Percentiles rank a stretch among this genome's conserved stretches.
Evolutionary conservation across 2,113 vertebrate genomes (phyloP).

Genomic region (Brachyistius frenatus): DNA sequence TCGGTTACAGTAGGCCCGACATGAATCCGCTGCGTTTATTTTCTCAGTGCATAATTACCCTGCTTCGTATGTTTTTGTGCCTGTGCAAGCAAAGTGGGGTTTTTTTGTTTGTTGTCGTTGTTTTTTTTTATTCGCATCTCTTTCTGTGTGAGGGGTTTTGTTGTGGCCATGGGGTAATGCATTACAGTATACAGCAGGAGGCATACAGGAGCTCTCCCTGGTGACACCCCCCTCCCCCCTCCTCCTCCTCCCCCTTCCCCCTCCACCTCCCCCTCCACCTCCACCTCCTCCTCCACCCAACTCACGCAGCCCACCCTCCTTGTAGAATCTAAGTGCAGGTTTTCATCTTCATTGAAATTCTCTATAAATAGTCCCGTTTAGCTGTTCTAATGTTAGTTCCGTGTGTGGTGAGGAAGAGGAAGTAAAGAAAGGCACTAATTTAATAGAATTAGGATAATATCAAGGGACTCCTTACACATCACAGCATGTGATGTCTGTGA

Average conservation of each 20-base stretch:
- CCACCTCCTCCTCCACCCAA: no score
- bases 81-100: neutral
- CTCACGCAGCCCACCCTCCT: constrained; percentile 44
- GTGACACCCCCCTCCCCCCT: neutral
- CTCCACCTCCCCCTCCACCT: no score
- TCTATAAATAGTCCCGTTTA: constrained; percentile 58
- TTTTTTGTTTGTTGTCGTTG: constrained; percentile 9
- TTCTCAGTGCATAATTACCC: constrained; percentile 8
- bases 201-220: constrained; percentile 61
- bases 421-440: constrained; percentile 24
- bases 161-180: constrained; percentile 39
- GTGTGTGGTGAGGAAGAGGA: constrained; percentile 48
- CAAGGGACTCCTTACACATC: constrained; percentile 28
- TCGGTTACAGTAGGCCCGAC: constrained; percentile 51
- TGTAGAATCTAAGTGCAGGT: constrained; percentile 76
- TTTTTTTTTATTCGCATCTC: constrained; percentile 14
- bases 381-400: constrained; percentile 55
- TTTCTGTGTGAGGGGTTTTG: constrained; percentile 26
- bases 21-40: neutral
- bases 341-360: constrained; percentile 64
- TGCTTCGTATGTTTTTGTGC: neutral
- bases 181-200: constrained; percentile 69
- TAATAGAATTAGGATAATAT: constrained; percentile 32
- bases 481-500: constrained; percentile 59
- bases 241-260: no score